A percentile compares a stretch with the other conserved stretches of the same genome.
phyloP scores from a whole-genome alignment of 2,888 invertebrate species.

The Apamea crenata region DNA sequence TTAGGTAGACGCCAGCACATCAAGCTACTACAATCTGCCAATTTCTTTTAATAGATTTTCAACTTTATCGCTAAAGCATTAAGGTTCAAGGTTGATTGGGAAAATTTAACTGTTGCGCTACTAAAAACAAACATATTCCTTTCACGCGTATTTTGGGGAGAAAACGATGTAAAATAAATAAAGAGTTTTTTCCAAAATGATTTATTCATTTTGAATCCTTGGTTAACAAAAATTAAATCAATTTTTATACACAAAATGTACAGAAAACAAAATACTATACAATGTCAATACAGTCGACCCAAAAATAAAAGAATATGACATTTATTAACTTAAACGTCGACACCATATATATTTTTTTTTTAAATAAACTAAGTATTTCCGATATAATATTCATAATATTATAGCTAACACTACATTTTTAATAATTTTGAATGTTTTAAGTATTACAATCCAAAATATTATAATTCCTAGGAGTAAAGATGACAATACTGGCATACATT shows the following conservation, averaged over 20 bases:
- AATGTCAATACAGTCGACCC: conserved; percentile 32
- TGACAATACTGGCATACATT: conserved; percentile 20
- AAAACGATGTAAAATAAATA: conserved; percentile 7
- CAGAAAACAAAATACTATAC: conserved; percentile 49
- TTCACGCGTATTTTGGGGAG: no score
- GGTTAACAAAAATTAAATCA: conserved; percentile 58
- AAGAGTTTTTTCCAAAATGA: conserved; percentile 54
- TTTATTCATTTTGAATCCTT: conserved; percentile 70
- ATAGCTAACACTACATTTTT: conserved; percentile 17
- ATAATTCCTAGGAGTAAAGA: neutral
- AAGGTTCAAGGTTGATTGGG: no score
- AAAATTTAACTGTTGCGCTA: no score
- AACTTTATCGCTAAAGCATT: no score
- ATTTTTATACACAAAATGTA: conserved; percentile 63
- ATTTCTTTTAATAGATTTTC: no score
- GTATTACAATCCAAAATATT: neutral
- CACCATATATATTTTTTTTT: conserved; percentile 20
- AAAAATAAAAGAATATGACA: conserved; percentile 24
- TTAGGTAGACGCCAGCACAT: no score
- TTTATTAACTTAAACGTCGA: conserved; percentile 27
- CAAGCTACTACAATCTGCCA: no score
- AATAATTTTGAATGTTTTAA: conserved; percentile 12
- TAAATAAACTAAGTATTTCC: conserved; percentile 22
- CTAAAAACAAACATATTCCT: neutral
- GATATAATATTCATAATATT: conserved; percentile 40